A percentile compares a stretch with the other conserved stretches of the same genome.
phyloP scores from a whole-genome alignment of 2,888 invertebrate genomes.

The Drosophila pseudotakahashii region DNA sequence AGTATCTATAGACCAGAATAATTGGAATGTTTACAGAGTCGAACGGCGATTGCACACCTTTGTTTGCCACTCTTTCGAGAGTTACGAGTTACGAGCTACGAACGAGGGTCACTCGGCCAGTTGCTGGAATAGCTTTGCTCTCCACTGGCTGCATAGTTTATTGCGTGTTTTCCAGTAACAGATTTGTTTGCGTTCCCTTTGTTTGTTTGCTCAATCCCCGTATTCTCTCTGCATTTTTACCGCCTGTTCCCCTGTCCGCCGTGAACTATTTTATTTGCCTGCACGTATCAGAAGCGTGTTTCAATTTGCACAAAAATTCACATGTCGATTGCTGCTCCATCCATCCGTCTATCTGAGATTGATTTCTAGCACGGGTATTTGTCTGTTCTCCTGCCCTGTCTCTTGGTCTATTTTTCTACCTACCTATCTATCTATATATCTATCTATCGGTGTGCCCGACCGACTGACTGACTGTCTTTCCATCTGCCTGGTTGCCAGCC shows the following conservation, averaged over 20 bases:
- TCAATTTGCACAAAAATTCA: conserved; percentile 72
- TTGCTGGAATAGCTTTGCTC: neutral
- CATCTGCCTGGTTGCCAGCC: conserved; percentile 10
- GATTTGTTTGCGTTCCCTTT: conserved; percentile 71
- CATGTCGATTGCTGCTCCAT: conserved; percentile 69
- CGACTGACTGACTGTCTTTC: conserved; percentile 1
- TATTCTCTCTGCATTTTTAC: neutral
- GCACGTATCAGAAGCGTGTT: conserved; percentile 75
- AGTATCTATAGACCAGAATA: conserved; percentile 7
- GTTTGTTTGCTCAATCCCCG: conserved; percentile 45
- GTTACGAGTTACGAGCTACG: neutral
- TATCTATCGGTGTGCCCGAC: conserved; percentile 4
- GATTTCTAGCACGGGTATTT: conserved; percentile 47
- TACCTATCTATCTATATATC: neutral
- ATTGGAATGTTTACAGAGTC: conserved; percentile 28
- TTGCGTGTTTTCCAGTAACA: conserved; percentile 68
- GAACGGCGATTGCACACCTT: conserved; percentile 8
- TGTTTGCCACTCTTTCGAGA: conserved; percentile 12
- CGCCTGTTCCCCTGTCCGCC: neutral
- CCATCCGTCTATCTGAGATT: conserved; percentile 44
- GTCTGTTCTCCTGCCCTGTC: conserved; percentile 23
- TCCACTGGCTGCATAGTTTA: conserved; percentile 70
- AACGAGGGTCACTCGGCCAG: conserved; percentile 29
- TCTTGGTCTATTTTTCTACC: conserved; percentile 8
- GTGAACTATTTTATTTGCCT: conserved; percentile 55